Evolutionary conservation across 2,888 invertebrate genomes (phyloP), one percentile per base, ranked within the genome.

Genomic region (Lingula anatina): DNA sequence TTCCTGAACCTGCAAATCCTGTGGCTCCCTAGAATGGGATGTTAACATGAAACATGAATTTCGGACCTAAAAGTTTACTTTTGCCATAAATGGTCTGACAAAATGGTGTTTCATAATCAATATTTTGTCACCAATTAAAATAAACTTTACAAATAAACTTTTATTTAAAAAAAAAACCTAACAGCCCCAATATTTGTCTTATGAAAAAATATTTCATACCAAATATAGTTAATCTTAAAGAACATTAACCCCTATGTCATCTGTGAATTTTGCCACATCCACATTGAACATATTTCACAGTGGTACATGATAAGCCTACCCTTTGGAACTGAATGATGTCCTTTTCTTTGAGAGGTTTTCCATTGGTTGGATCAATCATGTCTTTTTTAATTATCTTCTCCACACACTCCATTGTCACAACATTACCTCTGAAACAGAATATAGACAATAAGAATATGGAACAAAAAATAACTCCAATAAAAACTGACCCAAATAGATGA

Each of bases 351-450:
- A 77, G 73, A 72, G 87, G 88, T 52, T 89, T 84, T 47, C 86
- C 86, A 45, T 90, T 94, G 23, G 94, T 81, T 0, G 99, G 99
- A 80, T 99, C 95, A 23, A 89, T 80, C 95, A 92, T 93, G 74
- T 99, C 97, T 67, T 91, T 94, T 68, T 89, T 92, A 47, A 99
- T 91, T 18, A 99, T 83, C 72, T 93, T 95, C 66, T 97, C 95
- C 3, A 95, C 86, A 79, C 95, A 96, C 73, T 96, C 95, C 85
- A 91, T 83, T 0, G 96, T 96, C 2, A 99, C 88, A 5, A 99
- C 91, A 80, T 90, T 86, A 2, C 97, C 96, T 0, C 95, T 95
- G 71, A 62, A 64, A 60, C n/a, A n/a, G n/a, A n/a, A n/a, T n/a
- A n/a, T n/a, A n/a, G n/a, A 50, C 46, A 46, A 28, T 7, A 5